Conservation (phyloP, 1,140 invertebrate species). For the Listronotus bonariensis region DNA sequence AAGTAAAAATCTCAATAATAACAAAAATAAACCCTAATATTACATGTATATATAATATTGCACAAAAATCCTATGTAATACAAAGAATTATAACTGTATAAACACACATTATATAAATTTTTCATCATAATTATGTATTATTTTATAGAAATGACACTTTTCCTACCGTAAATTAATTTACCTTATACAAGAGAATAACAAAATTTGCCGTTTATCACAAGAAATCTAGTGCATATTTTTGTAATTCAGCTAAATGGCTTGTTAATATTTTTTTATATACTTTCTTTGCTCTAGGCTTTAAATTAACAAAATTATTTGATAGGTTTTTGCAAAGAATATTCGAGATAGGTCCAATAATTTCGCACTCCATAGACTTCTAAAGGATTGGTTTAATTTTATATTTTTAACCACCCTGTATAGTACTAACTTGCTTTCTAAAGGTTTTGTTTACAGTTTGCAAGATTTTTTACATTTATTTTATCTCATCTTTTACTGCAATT, state of each 20-base stretch:
- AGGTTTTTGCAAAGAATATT: no score
- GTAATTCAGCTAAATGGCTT: slow-evolving; percentile 16
- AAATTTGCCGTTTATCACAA: slow-evolving; percentile 40
- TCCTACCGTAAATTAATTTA: slow-evolving; percentile 33
- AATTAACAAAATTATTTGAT: no score
- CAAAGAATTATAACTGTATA: slow-evolving; percentile 40
- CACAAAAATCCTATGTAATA: slow-evolving; percentile 41
- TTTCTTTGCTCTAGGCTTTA: no score
- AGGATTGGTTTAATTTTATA: no score
- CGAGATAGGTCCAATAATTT: no score
- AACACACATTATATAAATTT: slow-evolving; percentile 41
- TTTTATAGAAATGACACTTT: slow-evolving; percentile 35
- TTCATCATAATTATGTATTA: slow-evolving; percentile 30
- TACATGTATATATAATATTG: slow-evolving; percentile 34
- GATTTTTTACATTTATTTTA: no score
- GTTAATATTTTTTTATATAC: no score
- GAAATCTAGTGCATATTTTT: slow-evolving; percentile 34
- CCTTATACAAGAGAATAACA: slow-evolving; percentile 40
- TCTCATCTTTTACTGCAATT: no score
- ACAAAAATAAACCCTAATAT: slow-evolving; percentile 32
- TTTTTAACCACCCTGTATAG: no score
- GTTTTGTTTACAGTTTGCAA: no score
- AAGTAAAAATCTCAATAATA: slow-evolving; percentile 11
- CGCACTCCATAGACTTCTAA: no score
- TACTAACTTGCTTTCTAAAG: no score